phyloP scores from a whole-genome alignment of 2,113 vertebrate species.

The Ptilonorhynchus violaceus region DNA sequence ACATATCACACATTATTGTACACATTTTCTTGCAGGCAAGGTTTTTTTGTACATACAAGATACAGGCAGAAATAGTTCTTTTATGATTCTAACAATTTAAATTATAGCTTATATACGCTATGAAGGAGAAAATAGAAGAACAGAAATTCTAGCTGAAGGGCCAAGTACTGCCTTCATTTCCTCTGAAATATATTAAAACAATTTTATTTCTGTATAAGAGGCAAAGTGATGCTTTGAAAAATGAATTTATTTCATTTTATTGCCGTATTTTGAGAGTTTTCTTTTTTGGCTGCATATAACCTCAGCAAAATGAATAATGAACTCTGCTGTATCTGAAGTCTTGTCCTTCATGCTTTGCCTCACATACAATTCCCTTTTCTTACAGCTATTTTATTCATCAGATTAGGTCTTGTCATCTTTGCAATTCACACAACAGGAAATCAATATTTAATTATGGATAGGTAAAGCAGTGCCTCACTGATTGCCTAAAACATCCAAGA shows the following conservation, averaged over 20 bases:
- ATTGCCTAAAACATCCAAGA: background rate
- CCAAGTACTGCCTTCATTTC: background rate
- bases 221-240: slow-evolving; percentile 28
- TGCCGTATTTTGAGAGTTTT: background rate
- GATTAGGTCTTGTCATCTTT: slow-evolving; percentile 29
- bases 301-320: slow-evolving; percentile 38
- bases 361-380: slow-evolving; percentile 16
- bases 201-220: background rate
- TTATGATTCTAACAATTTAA: background rate
- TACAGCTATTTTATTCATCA: slow-evolving; percentile 20
- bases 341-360: slow-evolving; percentile 54
- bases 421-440: slow-evolving; percentile 53
- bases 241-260: slow-evolving; percentile 25
- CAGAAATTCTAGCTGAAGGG: background rate
- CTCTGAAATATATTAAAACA: background rate
- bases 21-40: background rate
- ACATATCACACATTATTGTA: background rate
- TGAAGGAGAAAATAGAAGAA: background rate
- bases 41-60: background rate
- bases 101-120: background rate
- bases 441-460: slow-evolving; percentile 71
- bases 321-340: background rate
- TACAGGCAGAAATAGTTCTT: background rate
- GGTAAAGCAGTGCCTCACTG: slow-evolving; percentile 35
- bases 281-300: background rate